Evolutionary conservation across 2,888 invertebrate species (phyloP).

Genomic region (Pollenia labialis): DNA sequence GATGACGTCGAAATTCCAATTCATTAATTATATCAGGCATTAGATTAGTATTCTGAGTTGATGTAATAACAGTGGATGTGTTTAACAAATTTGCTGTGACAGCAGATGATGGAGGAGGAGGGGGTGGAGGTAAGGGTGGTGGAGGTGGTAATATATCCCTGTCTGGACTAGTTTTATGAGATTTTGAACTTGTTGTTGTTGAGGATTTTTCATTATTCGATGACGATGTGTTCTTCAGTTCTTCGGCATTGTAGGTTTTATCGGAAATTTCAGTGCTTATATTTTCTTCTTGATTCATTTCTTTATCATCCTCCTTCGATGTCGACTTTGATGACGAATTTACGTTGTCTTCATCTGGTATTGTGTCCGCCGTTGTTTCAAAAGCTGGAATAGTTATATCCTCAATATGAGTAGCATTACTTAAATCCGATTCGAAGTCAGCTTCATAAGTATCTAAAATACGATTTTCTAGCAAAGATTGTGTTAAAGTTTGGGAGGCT

Average conservation of each 20-base stretch:
- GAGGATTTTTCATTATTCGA: conserved; percentile 7
- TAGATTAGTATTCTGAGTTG: conserved; percentile 63
- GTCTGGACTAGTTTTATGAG: conserved; percentile 35
- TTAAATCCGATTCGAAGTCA: conserved; percentile 74
- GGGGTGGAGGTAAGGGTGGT: conserved; percentile 64
- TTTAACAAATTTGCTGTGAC: background rate
- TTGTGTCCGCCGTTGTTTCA: conserved; percentile 76
- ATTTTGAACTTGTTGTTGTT: conserved; percentile 17
- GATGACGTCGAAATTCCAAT: conserved; percentile 87
- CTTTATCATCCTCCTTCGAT: conserved; percentile 36
- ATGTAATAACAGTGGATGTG: background rate
- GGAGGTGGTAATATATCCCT: conserved; percentile 66
- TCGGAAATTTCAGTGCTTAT: conserved; percentile 21
- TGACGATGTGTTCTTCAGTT: background rate
- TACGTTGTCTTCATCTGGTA: conserved; percentile 54
- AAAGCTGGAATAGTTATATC: conserved; percentile 79
- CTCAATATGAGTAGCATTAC: conserved; percentile 78
- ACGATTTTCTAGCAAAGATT: conserved; percentile 58
- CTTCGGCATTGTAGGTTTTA: conserved; percentile 58
- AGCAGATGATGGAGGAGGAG: conserved; percentile 48
- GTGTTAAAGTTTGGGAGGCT: conserved; percentile 9
- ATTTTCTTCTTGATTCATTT: conserved; percentile 55
- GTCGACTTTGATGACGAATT: conserved; percentile 31
- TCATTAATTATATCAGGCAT: conserved; percentile 84
- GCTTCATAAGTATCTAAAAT: conserved; percentile 74